Evolutionary conservation across 2,113 vertebrate species (phyloP).

Genomic region (Carassius gibelio): DNA sequence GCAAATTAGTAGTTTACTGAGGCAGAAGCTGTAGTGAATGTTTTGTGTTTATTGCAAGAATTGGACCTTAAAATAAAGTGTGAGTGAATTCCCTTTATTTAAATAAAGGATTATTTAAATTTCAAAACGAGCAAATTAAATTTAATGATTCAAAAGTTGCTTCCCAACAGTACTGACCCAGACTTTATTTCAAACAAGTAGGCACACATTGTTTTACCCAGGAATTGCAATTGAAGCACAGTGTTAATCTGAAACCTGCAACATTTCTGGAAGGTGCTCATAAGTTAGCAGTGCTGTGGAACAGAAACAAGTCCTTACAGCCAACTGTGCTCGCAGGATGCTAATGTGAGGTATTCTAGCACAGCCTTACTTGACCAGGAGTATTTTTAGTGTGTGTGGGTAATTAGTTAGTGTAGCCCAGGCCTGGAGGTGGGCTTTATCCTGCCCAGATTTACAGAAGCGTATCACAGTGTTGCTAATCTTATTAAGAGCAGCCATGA

Average conservation of each 20-base stretch:
- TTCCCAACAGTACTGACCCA: not conserved
- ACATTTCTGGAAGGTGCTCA: not conserved
- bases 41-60: too few species aligned
- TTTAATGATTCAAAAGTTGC: not conserved
- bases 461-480: conserved; percentile 71
- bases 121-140: not conserved
- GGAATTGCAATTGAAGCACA: not conserved
- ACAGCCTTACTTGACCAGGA: not conserved
- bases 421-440: conserved; percentile 60
- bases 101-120: not conserved
- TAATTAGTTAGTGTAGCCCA: conserved; percentile 30
- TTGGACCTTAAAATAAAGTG: too few species aligned
- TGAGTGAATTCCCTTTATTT: not conserved
- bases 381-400: conserved; percentile 45
- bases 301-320: not conserved
- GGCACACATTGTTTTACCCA: not conserved
- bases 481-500: conserved; percentile 75
- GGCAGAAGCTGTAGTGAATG: too few species aligned
- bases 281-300: not conserved
- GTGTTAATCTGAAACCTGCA: not conserved
- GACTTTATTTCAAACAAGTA: not conserved
- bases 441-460: conserved; percentile 72
- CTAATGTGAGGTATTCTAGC: not conserved
- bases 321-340: not conserved
- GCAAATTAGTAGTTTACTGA: too few species aligned